phyloP scores from a whole-genome alignment of 2,888 invertebrate species.

The Balanococcus diminutus region DNA sequence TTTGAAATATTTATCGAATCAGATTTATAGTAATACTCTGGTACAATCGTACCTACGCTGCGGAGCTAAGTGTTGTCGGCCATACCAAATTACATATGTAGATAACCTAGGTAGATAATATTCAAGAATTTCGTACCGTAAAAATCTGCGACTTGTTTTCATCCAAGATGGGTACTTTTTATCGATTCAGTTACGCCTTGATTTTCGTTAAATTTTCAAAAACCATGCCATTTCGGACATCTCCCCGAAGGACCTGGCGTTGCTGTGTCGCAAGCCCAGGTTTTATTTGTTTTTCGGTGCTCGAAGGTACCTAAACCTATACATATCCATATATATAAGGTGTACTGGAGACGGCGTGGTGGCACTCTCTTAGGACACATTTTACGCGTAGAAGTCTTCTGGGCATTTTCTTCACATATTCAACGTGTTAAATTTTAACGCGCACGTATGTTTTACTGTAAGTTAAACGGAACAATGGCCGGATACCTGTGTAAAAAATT shows the following conservation, averaged over 20 bases:
- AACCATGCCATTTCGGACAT: not conserved
- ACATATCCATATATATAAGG: not conserved
- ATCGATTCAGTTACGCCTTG: not conserved
- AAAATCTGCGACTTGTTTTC: not conserved
- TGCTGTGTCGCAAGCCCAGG: not conserved
- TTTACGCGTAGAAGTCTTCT: not conserved
- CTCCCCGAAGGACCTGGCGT: not conserved
- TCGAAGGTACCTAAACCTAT: too few relatives aligned
- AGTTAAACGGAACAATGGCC: conserved; percentile 1
- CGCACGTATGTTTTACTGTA: not conserved
- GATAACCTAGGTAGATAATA: not conserved
- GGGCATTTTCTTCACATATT: conserved; percentile 11
- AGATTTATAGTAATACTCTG: not conserved
- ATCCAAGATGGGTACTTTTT: not conserved
- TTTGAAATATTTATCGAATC: not conserved
- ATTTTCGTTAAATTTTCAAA: conserved; percentile 28
- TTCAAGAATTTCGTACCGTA: not conserved
- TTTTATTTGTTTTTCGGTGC: not conserved
- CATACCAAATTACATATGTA: too few relatives aligned
- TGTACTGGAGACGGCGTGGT: not conserved
- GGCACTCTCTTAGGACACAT: not conserved
- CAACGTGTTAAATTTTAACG: conserved; percentile 10
- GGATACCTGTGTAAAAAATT: not conserved
- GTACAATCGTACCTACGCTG: too few relatives aligned
- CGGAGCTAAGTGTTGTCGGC: too few relatives aligned